phyloP scores from a whole-genome alignment of 1,140 invertebrate genomes.

The Hydropsyche tenuis region DNA sequence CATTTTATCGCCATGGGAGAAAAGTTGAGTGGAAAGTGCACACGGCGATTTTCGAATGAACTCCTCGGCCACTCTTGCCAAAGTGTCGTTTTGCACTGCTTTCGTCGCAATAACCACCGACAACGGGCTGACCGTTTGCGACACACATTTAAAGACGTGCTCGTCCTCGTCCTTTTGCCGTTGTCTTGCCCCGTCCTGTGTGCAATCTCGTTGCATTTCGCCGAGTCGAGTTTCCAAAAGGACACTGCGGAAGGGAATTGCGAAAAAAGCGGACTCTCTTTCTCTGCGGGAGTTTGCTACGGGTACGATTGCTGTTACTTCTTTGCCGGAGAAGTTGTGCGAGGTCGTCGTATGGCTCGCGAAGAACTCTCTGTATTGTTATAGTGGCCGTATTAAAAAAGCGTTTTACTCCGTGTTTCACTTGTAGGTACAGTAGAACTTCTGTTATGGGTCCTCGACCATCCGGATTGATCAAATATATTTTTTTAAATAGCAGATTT shows the following conservation, averaged over 20 bases:
- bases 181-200: neutral
- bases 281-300: too few relatives aligned
- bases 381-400: too few relatives aligned
- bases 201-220: conserved; percentile 14
- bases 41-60: too few relatives aligned
- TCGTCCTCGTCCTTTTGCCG: neutral
- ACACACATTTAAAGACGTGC: conserved; percentile 29
- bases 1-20: neutral
- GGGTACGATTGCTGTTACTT: too few relatives aligned
- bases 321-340: too few relatives aligned
- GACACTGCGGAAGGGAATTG: neutral
- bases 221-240: neutral
- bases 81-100: conserved; percentile 32
- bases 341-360: too few relatives aligned
- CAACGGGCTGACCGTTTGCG: conserved; percentile 26
- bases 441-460: too few relatives aligned
- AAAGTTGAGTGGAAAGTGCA: neutral
- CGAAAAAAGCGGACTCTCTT: neutral
- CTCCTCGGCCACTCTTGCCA: neutral
- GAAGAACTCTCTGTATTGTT: too few relatives aligned
- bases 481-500: too few relatives aligned
- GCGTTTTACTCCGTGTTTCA: too few relatives aligned
- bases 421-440: too few relatives aligned
- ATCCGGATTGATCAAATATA: too few relatives aligned
- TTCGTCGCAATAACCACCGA: conserved; percentile 28